Base-by-base conservation (phyloP, 1,140 invertebrate genomes). In the Drosophila obscura region DNA sequence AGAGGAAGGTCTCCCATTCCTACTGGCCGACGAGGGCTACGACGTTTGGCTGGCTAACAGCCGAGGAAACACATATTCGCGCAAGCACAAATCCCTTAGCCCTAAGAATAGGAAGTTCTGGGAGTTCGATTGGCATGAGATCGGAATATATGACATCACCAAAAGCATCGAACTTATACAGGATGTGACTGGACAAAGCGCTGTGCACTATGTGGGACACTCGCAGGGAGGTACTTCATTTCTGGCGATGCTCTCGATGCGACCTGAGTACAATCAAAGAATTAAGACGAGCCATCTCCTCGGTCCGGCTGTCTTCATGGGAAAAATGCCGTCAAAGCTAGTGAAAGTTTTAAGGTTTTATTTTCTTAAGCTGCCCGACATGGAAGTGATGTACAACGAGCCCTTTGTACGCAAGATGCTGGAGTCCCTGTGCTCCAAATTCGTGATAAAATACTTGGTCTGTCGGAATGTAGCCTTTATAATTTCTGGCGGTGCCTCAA, bases 21-120 rank as follows among this genome's bases (percentile, higher is more conserved):
- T 94, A 1, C 77, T 96, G 56, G 93, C 94, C 1, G 95, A 96
- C 80, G 93, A 93, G 1, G 95, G 96, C 2, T 95, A 94, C 65
- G 96, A 97, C 90, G 94, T 97, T 31, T 79, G 3, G 39, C 80
- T 96, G 62, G 93, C 93, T 7, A 51, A 51, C 9, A n/a, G 24
- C 26, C n/a, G 63, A 43, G 65, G 65, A 0, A 68, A 62, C 28
- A 15, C 16, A 0, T 69, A 69, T n/a, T 53, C 51, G 7, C 45
- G 44, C 7, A 15, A 22, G 5, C 66, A 68, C 13, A 4, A 4
- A 3, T 5, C 15, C 13, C 15, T 52, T 3, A 19, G 41, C 13
- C 2, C 35, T 5, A 16, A 22, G 13, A 7, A n/a, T 3, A n/a
- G 26, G 2, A 1, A 46, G 2, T 68, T 49, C 35, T 68, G 65